Base-by-base conservation (phyloP, 2,888 invertebrate species). In the Peribatodes rhomboidaria region DNA sequence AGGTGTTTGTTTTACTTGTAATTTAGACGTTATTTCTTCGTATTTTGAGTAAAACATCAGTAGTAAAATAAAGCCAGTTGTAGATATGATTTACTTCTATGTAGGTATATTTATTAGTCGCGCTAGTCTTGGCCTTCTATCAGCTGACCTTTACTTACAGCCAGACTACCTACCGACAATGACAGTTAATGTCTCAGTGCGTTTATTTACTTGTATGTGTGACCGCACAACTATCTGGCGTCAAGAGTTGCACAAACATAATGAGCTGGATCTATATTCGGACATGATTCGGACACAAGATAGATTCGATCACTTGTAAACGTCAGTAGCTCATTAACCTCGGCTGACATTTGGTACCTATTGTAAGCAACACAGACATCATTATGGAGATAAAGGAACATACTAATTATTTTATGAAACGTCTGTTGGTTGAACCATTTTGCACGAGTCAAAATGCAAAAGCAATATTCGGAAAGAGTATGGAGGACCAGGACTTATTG, bases 121-220 rank as follows among this genome's bases (percentile, higher is more conserved):
- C 74, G 74, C 71, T 69, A 74, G 62, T 46, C 57, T 33, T 74
- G 74, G 76, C 78, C 79, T 79, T 77, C 72, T 61, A 62, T 60
- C 61, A 71, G 39, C 55, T 79, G 82, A 78, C 81, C 82, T 81
- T 74, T 72, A 59, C 61, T 58, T 62, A 67, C 61, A 54, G 59
- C 70, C 61, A 73, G 66, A 68, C 20, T 20, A 39, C 54, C 39
- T 53, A 54, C 39, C 27, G 11, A 39, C 35, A 75, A 73, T 73
- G 75, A 80, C 54, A 42, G 14, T 76, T 52, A 44, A 47, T 47
- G 11, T 53, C 22, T 49, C 52, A 42, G 39, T 67, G 46, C 35
- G 57, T 74, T 72, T 74, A 74, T 72, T 74, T 69, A 71, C 71
- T 74, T 69, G 71, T 63, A 65, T 57, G 57, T 61, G 57, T 61